These are phyloP conservation scores for Nothoprocta pentlandii DNA, from an alignment of 2,113 vertebrate genomes.

Conservation along the genomic window DNA sequence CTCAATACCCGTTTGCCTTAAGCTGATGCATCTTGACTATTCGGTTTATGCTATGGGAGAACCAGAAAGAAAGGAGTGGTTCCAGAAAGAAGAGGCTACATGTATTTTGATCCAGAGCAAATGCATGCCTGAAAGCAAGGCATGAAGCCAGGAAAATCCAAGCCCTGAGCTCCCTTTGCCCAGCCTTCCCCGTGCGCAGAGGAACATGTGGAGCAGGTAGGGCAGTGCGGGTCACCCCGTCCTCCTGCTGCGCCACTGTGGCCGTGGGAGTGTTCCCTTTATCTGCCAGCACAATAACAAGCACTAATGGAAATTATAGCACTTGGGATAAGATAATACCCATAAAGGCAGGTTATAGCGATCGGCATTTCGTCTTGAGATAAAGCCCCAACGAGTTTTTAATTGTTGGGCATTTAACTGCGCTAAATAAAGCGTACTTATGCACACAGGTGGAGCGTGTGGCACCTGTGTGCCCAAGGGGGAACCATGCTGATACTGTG, in stretches of 20 bases:
- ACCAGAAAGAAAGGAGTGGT: not conserved
- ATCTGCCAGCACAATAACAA: slow-evolving; percentile 11
- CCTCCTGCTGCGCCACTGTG: not conserved
- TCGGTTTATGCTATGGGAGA: not conserved
- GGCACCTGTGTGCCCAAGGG: rapidly evolving
- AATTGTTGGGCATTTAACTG: not conserved
- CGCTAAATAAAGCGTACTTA: not conserved
- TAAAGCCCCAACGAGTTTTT: slow-evolving; percentile 21
- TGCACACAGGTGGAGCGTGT: not conserved
- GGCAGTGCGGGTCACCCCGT: not conserved
- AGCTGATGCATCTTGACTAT: not conserved
- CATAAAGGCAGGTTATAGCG: not conserved
- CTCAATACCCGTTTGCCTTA: not conserved
- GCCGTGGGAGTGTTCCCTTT: not conserved
- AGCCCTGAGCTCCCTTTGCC: not conserved
- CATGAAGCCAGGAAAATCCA: not conserved
- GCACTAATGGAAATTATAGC: not conserved
- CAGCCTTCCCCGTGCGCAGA: not conserved
- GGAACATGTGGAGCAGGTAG: not conserved
- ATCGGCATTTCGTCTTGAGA: not conserved
- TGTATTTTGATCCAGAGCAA: not conserved
- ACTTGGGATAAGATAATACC: slow-evolving; percentile 31
- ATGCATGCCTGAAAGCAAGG: not conserved
- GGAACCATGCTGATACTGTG: not conserved
- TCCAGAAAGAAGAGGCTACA: not conserved